These are phyloP conservation scores for Channa argus DNA, from an alignment of 2,113 vertebrate genomes.

Conservation along the genomic window DNA sequence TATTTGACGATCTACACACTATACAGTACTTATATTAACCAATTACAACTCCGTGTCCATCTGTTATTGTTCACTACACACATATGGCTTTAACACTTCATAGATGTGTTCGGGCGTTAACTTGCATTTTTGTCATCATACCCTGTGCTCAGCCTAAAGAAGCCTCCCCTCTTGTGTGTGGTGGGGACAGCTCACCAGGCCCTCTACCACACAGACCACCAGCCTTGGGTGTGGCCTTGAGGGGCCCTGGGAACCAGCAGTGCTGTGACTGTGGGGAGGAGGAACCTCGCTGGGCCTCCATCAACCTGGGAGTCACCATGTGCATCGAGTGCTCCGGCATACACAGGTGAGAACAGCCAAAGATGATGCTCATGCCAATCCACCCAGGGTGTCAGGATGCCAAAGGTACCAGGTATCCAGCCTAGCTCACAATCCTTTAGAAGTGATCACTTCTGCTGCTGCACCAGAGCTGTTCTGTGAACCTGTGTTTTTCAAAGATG, in stretches of 20 bases:
- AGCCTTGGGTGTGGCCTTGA: conserved; percentile 68
- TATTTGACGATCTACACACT: too few species aligned
- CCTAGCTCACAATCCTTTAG: too few species aligned
- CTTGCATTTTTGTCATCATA: not conserved
- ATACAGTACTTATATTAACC: too few species aligned
- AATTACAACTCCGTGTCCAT: too few species aligned
- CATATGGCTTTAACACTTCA: too few species aligned
- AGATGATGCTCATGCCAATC: too few species aligned
- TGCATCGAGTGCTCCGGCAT: conserved; percentile 86
- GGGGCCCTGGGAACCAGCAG: conserved; percentile 71
- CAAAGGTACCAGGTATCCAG: too few species aligned
- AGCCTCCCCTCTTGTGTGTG: conserved; percentile 9
- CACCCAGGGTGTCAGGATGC: too few species aligned
- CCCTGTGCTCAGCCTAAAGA: conserved; percentile 60
- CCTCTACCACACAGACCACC: conserved; percentile 10
- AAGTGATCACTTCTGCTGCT: too few species aligned
- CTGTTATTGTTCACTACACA: too few species aligned
- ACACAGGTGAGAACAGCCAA: conserved; percentile 76
- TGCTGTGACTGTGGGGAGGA: conserved; percentile 85
- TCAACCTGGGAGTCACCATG: conserved; percentile 84
- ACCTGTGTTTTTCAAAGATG: too few species aligned
- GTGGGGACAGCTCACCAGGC: not conserved
- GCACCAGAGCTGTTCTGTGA: too few species aligned
- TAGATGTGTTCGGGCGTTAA: not conserved
- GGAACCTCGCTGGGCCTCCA: conserved; percentile 83